Percentiles rank a stretch among this genome's conserved stretches.
Evolutionary conservation across 2,113 vertebrate genomes (phyloP).

Genomic region (Burhinus bistriatus): DNA sequence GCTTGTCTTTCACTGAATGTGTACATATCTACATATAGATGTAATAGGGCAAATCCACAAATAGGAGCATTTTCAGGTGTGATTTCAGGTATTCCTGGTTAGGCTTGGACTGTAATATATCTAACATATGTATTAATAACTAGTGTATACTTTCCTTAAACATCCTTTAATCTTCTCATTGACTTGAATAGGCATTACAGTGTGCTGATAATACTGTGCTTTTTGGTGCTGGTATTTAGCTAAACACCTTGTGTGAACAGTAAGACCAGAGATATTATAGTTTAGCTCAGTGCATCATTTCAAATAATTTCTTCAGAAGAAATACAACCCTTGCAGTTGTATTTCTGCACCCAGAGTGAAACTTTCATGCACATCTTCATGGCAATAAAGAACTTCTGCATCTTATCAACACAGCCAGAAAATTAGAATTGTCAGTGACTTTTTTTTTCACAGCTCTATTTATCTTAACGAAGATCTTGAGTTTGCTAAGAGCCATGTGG

Average conservation of each 20-base stretch:
- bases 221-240: not conserved
- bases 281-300: not conserved
- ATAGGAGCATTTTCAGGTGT: not conserved
- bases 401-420: not conserved
- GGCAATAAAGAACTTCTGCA: not conserved
- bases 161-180: not conserved
- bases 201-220: not conserved
- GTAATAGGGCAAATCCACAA: not conserved
- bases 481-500: conserved; percentile 11
- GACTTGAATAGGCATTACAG: not conserved
- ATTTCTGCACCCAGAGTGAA: not conserved
- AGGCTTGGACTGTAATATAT: not conserved
- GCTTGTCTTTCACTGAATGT: not conserved
- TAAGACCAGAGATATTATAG: not conserved
- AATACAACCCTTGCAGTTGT: not conserved
- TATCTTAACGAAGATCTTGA: conserved; percentile 33
- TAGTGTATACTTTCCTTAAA: not conserved
- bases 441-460: not conserved
- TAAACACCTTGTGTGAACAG: not conserved
- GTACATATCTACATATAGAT: not conserved
- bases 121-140: not conserved
- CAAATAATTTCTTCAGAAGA: not conserved
- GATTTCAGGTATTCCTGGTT: not conserved
- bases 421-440: not conserved
- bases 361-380: not conserved